Evolutionary conservation across 2,113 vertebrate species (phyloP).

Genomic region (Alethe castanea): DNA sequence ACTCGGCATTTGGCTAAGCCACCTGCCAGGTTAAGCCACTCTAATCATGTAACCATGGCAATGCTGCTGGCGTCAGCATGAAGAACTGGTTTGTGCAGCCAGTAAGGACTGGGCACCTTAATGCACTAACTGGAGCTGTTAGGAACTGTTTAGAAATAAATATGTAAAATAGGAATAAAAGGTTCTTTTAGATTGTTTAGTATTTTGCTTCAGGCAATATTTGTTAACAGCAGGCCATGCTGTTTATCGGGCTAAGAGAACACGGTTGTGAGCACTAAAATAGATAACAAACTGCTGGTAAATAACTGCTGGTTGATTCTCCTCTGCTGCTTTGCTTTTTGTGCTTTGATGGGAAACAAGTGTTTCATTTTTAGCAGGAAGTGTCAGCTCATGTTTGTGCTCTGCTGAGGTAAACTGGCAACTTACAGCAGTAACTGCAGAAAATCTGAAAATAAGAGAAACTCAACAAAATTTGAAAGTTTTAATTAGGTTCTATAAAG

Average conservation of each 20-base stretch:
- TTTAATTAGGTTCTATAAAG: background rate
- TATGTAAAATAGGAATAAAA: slow-evolving; percentile 43
- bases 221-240: slow-evolving; percentile 50
- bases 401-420: background rate
- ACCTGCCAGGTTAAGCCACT: slow-evolving; percentile 55
- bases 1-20: slow-evolving; percentile 5
- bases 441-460: background rate
- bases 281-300: slow-evolving; percentile 13
- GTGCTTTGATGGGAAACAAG: slow-evolving; percentile 14
- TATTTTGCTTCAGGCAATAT: slow-evolving; percentile 16
- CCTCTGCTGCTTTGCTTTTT: slow-evolving; percentile 18
- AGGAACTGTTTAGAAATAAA: slow-evolving; percentile 34
- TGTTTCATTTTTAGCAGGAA: background rate
- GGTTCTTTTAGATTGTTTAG: slow-evolving; percentile 1
- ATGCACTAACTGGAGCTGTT: background rate
- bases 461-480: background rate
- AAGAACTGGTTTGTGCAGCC: slow-evolving; percentile 19
- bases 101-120: background rate
- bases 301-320: background rate
- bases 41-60: slow-evolving; percentile 51
- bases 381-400: background rate
- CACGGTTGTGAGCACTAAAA: background rate
- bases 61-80: background rate
- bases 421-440: background rate
- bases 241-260: background rate